Conservation (phyloP, 2,797 vertebrate genomes). For the Peromyscus aztecus region DNA sequence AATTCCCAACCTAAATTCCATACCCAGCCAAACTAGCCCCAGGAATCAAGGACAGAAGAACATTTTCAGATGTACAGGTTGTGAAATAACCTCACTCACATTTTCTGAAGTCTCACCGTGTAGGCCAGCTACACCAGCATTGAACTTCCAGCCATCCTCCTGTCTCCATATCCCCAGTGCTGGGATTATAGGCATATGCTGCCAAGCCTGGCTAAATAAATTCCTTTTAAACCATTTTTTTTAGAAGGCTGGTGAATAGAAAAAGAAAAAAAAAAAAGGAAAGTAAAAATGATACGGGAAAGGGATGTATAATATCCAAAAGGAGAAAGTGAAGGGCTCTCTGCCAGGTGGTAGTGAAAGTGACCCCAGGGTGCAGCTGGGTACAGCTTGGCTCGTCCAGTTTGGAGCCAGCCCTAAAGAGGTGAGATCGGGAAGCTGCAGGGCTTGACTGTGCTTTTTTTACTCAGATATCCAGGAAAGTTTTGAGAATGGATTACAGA, state of each 20-base stretch:
- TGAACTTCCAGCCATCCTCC: background rate
- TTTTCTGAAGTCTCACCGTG: background rate
- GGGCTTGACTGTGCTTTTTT: background rate
- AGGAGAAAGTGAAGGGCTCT: background rate
- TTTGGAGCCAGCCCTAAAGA: background rate
- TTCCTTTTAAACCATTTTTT: background rate
- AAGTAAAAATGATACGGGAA: background rate
- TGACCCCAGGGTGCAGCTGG: background rate
- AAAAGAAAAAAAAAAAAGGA: background rate
- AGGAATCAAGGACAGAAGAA: background rate
- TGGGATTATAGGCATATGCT: background rate
- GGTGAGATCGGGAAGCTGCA: background rate
- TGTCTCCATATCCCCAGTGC: background rate
- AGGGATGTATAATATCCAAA: background rate
- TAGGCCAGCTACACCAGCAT: background rate
- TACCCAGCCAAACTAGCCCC: constrained; percentile 4
- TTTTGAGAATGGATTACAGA: background rate
- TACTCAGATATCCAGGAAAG: background rate
- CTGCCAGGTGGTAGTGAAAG: background rate
- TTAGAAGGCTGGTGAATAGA: background rate
- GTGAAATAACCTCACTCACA: background rate
- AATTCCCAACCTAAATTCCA: constrained; percentile 3
- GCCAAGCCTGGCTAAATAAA: background rate
- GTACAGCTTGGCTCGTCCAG: background rate
- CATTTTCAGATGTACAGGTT: background rate